A percentile compares a stretch with the other conserved stretches of the same genome.
phyloP scores from a whole-genome alignment of 1,140 invertebrate species.

The Palaemon carinicauda region DNA sequence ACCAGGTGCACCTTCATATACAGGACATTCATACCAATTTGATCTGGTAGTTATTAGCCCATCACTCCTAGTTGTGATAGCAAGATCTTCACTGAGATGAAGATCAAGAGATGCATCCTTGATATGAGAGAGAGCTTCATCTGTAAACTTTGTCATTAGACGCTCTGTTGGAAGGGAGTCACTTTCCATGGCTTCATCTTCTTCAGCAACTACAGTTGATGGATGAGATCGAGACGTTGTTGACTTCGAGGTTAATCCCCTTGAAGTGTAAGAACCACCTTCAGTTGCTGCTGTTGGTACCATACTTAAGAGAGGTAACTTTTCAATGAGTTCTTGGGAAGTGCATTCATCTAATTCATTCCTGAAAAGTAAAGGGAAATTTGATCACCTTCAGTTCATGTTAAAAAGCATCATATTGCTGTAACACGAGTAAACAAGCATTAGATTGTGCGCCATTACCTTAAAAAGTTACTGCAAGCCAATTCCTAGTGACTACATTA shows the following conservation, averaged over 20 bases:
- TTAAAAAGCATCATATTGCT: too few species aligned
- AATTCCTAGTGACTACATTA: too few species aligned
- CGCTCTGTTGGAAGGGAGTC: background rate
- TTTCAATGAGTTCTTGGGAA: constrained; percentile 28
- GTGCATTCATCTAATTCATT: constrained; percentile 38
- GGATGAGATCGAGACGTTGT: background rate
- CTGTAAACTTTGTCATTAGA: background rate
- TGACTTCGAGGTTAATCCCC: too few species aligned
- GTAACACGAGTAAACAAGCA: too few species aligned
- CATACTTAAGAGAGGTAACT: constrained; percentile 29
- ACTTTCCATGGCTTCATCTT: background rate
- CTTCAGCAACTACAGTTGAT: background rate
- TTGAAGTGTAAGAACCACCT: background rate
- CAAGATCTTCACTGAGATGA: background rate
- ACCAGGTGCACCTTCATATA: constrained; percentile 43
- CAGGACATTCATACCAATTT: constrained; percentile 28
- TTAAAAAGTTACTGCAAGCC: too few species aligned
- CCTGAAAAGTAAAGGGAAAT: background rate
- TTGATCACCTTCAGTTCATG: background rate
- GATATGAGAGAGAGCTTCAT: background rate
- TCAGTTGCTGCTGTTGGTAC: background rate
- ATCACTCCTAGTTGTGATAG: background rate
- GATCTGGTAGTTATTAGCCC: background rate
- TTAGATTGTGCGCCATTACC: too few species aligned
- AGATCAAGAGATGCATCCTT: constrained; percentile 24